Evolutionary conservation across 2,888 invertebrate species (phyloP), one percentile per base, ranked within the genome.

Genomic region (Dascillus cervinus): DNA sequence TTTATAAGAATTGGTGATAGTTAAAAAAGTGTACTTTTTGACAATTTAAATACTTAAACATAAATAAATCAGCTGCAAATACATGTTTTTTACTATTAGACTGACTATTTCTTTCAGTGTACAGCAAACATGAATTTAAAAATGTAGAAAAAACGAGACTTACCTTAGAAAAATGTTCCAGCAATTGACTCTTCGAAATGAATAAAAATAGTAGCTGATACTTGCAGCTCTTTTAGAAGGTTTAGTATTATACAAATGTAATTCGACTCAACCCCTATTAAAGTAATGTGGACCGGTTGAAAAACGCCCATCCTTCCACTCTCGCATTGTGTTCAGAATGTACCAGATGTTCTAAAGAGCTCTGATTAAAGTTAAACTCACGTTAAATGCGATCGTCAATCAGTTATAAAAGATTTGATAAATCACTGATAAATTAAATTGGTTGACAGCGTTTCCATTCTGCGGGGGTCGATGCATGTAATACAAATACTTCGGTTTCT

Each of bases 331-430:
- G 46, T 39, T 44, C 41, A 32, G 45, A 48, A 46, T 48, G 56
- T 56, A 62, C 58, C 62, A 62, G 62, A 62, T 62, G 62, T 59
- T 60, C 55, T 32, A 44, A 49, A 54, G 55, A 54, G 55, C 54
- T 50, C 50, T 62, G 61, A 62, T 62, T 62, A 60, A 61, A 61
- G 61, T 60, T 61, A 62, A 61, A 62, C 57, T 59, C 49, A 52
- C 53, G 58, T 62, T 59, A 58, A 58, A 58, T 55, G 57, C 53
- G 47, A 57, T 58, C 53, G 53, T 49, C 52, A 52, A 58, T 56
- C 55, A 52, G 49, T 52, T 50, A n/a, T n/a, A 49, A 53, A 52
- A 50, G 55, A 55, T 55, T 55, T 47, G 55, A 60, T 60, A 55
- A 43, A 37, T 26, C 56, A 53, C 55, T 53, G 59, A 61, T 59